Evolutionary conservation across 2,113 vertebrate species (phyloP), one percentile per base, ranked within the genome.

Genomic region (Corythornis vintsioides): DNA sequence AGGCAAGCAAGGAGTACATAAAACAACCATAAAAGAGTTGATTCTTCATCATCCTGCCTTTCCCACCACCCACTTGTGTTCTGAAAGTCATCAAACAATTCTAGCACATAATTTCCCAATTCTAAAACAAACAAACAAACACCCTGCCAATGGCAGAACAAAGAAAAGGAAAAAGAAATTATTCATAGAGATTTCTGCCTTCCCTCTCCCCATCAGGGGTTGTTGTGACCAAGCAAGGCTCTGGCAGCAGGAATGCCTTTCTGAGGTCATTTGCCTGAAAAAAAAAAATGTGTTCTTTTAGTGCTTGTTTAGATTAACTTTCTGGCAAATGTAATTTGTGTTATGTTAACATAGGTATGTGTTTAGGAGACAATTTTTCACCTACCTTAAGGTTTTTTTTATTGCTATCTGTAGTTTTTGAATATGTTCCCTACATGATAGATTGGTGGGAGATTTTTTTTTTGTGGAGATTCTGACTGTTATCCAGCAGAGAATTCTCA

Each of bases 401-500:
- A 70, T 83, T 70, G 28, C 56, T 80, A 4, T 81, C 69, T 56
- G 16, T 48, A 59, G 24, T 66, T 94, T 67, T 53, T 67, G 88
- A 88, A 64, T 74, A 50, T 1, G 6, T 89, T 83, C 35, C 65
- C 53, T 63, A 26, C 29, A 2, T 47, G 83, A 83, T 77, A 59
- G 65, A 94, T 90, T 86, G 73, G 57, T 88, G 90, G 85, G 52
- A 91, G 86, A 59, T 84, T 89, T 92, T 38, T 38, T 38, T 38
- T 38, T 64, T 82, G 66, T 85, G 63, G 83, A 87, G 81, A 83
- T 87, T 88, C 81, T 90, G 75, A 67, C 81, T 82, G 43, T 88
- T 96, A 93, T 95, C 93, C 94, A 95, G 92, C 93, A 94, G 67
- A 43, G 84, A 94, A 55, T 56, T 66, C 89, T 67, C 69, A 33